Evolutionary conservation across 2,113 vertebrate species (phyloP).

Genomic region (Tragelaphus imberbis): DNA sequence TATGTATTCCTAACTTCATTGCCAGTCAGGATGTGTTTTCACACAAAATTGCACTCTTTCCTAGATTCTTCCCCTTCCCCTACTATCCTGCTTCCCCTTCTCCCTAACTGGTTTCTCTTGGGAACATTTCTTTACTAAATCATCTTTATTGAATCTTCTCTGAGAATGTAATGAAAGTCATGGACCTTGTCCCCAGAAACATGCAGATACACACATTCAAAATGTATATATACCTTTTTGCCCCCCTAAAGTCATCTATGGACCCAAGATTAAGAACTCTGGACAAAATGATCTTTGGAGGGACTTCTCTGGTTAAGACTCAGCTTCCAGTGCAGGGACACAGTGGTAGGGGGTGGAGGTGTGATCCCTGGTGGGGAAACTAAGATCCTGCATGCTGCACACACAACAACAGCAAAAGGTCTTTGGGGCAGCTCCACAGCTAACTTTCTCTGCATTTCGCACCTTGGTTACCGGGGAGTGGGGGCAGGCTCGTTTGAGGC

Average conservation of each 20-base stretch:
- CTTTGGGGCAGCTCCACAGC: background rate
- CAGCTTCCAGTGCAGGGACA: background rate
- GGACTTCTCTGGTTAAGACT: background rate
- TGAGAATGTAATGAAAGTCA: background rate
- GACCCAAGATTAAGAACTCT: background rate
- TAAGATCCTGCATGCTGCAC: rapidly evolving
- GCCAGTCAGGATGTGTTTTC: background rate
- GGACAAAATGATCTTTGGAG: background rate
- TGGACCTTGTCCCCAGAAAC: background rate
- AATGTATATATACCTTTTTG: background rate
- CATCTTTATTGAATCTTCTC: background rate
- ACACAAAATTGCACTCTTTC: background rate
- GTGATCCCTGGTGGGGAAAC: background rate
- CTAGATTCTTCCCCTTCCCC: background rate
- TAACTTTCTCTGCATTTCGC: background rate
- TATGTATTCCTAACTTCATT: background rate
- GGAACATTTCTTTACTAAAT: background rate
- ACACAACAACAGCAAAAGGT: background rate
- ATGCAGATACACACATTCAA: background rate
- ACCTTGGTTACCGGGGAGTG: background rate
- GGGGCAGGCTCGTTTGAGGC: background rate
- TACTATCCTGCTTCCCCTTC: background rate
- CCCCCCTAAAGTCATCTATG: background rate
- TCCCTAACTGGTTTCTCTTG: background rate
- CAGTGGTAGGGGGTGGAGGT: background rate